Percentiles rank a stretch among this genome's conserved stretches.
These are phyloP conservation scores for Lysiphlebus fabarum DNA, from an alignment of 1,140 invertebrate species.

Conservation along the genomic window DNA sequence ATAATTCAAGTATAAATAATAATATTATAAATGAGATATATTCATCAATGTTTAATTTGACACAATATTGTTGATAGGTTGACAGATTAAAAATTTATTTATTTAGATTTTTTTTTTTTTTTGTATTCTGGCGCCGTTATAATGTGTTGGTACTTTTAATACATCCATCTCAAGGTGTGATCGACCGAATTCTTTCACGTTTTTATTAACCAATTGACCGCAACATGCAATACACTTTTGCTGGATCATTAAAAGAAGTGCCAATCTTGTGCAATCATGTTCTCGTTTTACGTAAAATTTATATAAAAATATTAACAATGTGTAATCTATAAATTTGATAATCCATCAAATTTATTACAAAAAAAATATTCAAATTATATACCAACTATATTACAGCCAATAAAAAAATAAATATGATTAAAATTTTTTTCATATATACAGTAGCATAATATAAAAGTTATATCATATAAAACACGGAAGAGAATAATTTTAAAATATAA, in stretches of 20 bases:
- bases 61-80: too few species aligned
- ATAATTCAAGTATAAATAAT: too few species aligned
- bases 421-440: too few species aligned
- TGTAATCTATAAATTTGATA: background rate
- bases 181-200: conserved; percentile 7
- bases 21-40: too few species aligned
- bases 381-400: too few species aligned
- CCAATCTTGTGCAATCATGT: conserved; percentile 14
- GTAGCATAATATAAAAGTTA: too few species aligned
- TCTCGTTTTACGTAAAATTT: conserved; percentile 14
- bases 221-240: background rate
- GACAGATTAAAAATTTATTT: background rate
- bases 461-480: too few species aligned
- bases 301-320: background rate
- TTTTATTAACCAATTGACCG: conserved; percentile 1
- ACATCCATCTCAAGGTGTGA: conserved; percentile 13
- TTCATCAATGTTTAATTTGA: too few species aligned
- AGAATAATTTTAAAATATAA: too few species aligned
- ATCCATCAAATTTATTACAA: background rate
- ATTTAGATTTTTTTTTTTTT: too few species aligned
- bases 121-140: background rate
- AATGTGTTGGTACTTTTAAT: background rate
- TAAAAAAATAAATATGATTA: too few species aligned
- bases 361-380: too few species aligned
- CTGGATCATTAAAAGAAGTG: conserved; percentile 19